These are phyloP conservation scores for Ctenoplectra terminalis DNA, from an alignment of 1,140 invertebrate genomes.

Conservation along the genomic window DNA sequence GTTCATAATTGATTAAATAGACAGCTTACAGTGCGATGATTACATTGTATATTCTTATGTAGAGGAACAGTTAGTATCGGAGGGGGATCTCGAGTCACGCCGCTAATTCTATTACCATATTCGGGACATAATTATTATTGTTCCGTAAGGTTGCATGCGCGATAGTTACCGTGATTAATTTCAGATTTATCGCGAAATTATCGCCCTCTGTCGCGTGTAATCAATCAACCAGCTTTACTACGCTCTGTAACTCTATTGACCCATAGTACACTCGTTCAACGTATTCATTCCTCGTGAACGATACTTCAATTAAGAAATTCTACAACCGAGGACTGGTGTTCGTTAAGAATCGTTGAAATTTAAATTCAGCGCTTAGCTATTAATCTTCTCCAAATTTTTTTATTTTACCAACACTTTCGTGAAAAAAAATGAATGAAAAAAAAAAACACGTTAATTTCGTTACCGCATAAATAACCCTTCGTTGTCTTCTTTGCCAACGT, in stretches of 20 bases:
- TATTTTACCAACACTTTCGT: background rate
- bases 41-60: background rate
- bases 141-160: conserved; percentile 40
- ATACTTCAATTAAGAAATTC: background rate
- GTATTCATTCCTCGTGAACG: background rate
- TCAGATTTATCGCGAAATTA: conserved; percentile 65
- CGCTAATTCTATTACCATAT: conserved; percentile 56
- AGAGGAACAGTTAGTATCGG: background rate
- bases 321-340: background rate
- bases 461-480: background rate
- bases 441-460: background rate
- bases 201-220: conserved; percentile 50
- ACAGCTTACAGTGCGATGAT: background rate
- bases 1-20: background rate
- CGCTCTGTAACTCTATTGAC: conserved; percentile 29
- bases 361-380: too few relatives aligned
- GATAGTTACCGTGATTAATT: conserved; percentile 56
- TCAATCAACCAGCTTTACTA: conserved; percentile 51
- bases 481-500: background rate
- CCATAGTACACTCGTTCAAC: background rate
- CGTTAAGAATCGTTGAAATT: too few relatives aligned
- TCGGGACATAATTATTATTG: conserved; percentile 52
- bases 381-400: too few relatives aligned
- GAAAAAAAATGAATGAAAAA: too few relatives aligned
- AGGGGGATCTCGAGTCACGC: conserved; percentile 24